These are phyloP conservation scores for Carassius gibelio DNA, from an alignment of 2,113 vertebrate genomes.

Conservation along the genomic window DNA sequence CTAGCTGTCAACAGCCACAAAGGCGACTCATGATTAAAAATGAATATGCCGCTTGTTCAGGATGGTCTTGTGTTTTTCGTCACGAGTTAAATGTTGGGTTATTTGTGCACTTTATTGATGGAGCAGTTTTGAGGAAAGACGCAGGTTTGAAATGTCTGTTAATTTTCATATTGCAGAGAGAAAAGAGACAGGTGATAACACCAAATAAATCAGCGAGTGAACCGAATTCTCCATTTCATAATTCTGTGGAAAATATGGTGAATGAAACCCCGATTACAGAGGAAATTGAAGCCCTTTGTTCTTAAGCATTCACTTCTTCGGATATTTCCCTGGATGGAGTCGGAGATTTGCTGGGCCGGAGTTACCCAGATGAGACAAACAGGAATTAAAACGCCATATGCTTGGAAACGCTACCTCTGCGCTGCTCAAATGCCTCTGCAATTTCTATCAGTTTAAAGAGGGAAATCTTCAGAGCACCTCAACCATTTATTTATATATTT, in stretches of 20 bases:
- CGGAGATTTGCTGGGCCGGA: conserved; percentile 71
- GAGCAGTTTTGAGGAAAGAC: conserved; percentile 50
- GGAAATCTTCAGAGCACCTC: conserved; percentile 66
- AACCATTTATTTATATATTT: conserved; percentile 59
- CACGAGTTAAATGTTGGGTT: conserved; percentile 53
- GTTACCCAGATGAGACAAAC: conserved; percentile 82
- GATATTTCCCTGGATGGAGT: conserved; percentile 79
- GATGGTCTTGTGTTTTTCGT: conserved; percentile 54
- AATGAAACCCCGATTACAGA: conserved; percentile 75
- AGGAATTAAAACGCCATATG: conserved; percentile 84
- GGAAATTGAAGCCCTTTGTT: conserved; percentile 81
- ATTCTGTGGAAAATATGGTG: conserved; percentile 61
- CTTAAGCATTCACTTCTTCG: conserved; percentile 77
- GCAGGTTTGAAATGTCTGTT: conserved; percentile 53
- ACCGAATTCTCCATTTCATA: conserved; percentile 56
- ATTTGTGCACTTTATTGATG: conserved; percentile 63
- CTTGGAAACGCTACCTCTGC: conserved; percentile 72
- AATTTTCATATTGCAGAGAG: conserved; percentile 48
- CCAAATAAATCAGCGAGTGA: conserved; percentile 56
- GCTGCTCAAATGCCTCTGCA: conserved; percentile 76
- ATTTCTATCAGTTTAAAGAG: conserved; percentile 76
- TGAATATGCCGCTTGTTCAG: conserved; percentile 63
- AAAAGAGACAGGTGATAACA: conserved; percentile 44
- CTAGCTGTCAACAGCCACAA: conserved; percentile 78
- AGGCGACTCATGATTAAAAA: conserved; percentile 75